Base-by-base conservation (phyloP, 2,113 vertebrate species). In the Ptychochromis oligacanthus region DNA sequence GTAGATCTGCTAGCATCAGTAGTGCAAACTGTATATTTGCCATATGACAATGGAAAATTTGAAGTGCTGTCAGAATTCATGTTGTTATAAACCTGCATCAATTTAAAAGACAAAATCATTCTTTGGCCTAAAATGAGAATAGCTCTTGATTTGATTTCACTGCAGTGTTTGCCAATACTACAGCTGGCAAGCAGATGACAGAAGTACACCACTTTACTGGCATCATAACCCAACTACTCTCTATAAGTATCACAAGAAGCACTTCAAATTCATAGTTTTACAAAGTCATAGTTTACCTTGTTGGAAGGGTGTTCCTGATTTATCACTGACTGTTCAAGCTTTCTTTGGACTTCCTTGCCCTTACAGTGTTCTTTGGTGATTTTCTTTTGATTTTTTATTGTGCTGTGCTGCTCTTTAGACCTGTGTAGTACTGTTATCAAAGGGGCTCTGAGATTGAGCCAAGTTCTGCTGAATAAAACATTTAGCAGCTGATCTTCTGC, bases 401-500 rank as follows among this genome's bases (percentile, higher is more conserved):
- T 80, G 84, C 52, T 43, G 77, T 2, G 5, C 46, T 85, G 60
- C 75, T 87, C 67, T 85, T 67, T 20, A 65, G 77, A 57, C 20
- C 56, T 83, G 59, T 75, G 70, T 43, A 59, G 62, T 34, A 20
- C 75, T 56, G 56, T 86, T 81, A 88, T 85, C 87, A 89, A 81
- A 90, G 76, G 77, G 61, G 78, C 79, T 87, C 74, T 54, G 79
- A 83, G 80, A 86, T 75, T 72, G 67, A 85, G 78, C 65, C 57
- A 81, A 82, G 84, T 61, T 83, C 70, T 88, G 67, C 64, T 91
- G 87, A 93, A 93, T 92, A 89, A 94, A 94, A 93, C 85, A 94
- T 90, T 79, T 85, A 77, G 79, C 80, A 65, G 77, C 79, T 90
- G 80, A 93, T 88, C 77, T 62, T 88, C 70, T 52, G 70, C 72